A percentile compares a stretch with the other conserved stretches of the same genome.
phyloP scores from a whole-genome alignment of 1,140 invertebrate species.

The Anastatus disparis region DNA sequence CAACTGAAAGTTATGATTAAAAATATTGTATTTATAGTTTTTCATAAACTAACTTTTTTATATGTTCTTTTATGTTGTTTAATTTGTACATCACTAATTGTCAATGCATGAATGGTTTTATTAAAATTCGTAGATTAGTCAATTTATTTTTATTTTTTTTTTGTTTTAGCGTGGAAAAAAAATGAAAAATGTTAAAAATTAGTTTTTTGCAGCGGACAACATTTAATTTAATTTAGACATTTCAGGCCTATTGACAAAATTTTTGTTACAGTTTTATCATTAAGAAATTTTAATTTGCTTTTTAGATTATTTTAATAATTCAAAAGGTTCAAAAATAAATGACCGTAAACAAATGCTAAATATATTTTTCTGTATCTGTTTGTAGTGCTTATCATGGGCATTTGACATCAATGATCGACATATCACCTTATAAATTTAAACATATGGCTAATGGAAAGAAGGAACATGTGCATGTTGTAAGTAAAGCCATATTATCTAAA shows the following conservation, averaged over 20 bases:
- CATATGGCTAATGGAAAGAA: conserved; percentile 81
- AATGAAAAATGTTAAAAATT: conserved; percentile 1
- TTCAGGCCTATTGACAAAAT: conserved; percentile 45
- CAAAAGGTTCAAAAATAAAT: too few species aligned
- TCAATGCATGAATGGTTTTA: too few species aligned
- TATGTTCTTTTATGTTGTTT: too few species aligned
- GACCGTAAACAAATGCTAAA: not conserved
- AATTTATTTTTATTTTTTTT: not conserved
- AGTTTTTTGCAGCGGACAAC: conserved; percentile 34
- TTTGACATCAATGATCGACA: conserved; percentile 92
- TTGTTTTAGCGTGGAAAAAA: not conserved
- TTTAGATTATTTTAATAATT: too few species aligned
- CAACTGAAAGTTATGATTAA: not conserved
- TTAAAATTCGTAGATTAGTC: not conserved
- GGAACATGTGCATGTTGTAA: conserved; percentile 94
- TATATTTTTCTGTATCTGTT: conserved; percentile 50
- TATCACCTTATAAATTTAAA: conserved; percentile 98
- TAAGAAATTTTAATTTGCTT: conserved; percentile 38
- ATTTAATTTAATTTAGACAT: conserved; percentile 28
- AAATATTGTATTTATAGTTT: too few species aligned
- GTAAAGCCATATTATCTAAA: too few species aligned
- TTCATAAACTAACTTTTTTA: too few species aligned
- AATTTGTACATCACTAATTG: too few species aligned
- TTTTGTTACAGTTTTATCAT: conserved; percentile 46
- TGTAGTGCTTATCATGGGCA: conserved; percentile 98